A percentile compares a stretch with the other conserved stretches of the same genome.
These are phyloP conservation scores for Hesperia comma DNA, from an alignment of 2,888 invertebrate genomes.

Conservation along the genomic window DNA sequence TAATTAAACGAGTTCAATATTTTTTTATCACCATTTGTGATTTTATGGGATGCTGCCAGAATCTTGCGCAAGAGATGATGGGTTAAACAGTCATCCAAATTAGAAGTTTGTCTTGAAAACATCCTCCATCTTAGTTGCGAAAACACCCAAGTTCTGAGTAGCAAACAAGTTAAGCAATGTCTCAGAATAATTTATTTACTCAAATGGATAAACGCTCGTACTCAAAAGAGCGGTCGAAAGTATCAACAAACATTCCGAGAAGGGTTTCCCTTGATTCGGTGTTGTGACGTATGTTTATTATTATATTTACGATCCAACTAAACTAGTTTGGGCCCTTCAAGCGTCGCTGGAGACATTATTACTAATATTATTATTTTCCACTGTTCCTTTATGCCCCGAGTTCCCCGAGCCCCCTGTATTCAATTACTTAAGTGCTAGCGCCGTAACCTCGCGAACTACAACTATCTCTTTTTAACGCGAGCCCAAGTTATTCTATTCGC, in stretches of 20 bases:
- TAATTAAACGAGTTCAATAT: no score
- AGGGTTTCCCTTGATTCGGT: constrained; percentile 26
- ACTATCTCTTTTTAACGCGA: constrained; percentile 58
- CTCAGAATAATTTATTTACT: constrained; percentile 20
- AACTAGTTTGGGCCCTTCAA: constrained; percentile 58
- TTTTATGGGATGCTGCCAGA: no score
- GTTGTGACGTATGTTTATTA: constrained; percentile 49
- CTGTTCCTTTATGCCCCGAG: constrained; percentile 69
- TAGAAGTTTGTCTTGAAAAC: no score
- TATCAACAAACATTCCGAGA: constrained; percentile 32
- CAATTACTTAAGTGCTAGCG: constrained; percentile 81
- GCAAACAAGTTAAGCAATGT: constrained; percentile 1
- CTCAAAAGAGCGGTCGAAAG: constrained; percentile 22
- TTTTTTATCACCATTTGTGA: no score
- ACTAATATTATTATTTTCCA: constrained; percentile 75
- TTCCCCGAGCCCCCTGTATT: constrained; percentile 71
- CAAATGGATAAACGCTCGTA: constrained; percentile 31
- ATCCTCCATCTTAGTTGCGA: neutral
- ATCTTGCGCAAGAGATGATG: no score
- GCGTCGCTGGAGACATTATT: constrained; percentile 59
- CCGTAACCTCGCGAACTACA: constrained; percentile 57
- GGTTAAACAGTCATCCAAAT: no score
- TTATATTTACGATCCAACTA: constrained; percentile 59
- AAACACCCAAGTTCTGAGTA: neutral
- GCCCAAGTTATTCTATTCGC: constrained; percentile 41